Evolutionary conservation across 2,888 invertebrate species (phyloP).

Genomic region (Cristatella mucedo): DNA sequence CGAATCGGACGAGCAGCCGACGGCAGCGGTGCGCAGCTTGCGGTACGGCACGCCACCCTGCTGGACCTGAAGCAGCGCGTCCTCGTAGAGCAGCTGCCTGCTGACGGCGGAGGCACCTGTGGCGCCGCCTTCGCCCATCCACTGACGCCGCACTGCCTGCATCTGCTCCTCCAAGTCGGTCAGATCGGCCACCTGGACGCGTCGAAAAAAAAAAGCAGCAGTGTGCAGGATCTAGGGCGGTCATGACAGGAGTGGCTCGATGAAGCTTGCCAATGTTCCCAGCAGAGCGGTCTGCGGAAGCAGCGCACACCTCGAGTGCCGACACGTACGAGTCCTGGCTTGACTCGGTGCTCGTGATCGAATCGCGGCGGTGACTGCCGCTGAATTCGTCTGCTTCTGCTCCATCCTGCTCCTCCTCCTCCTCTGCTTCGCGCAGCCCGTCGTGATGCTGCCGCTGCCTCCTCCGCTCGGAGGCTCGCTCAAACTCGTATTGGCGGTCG

Average conservation of each 20-base stretch:
- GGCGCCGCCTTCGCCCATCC: neutral
- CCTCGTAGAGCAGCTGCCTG: conserved; percentile 60
- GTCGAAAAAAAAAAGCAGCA: too few relatives aligned
- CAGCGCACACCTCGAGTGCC: conserved; percentile 80
- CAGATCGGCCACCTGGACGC: conserved; percentile 43
- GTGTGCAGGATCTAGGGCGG: too few relatives aligned
- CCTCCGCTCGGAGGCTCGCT: conserved; percentile 51
- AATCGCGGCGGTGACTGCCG: conserved; percentile 11
- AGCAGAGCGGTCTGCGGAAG: too few relatives aligned
- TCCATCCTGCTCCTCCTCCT: conserved; percentile 23
- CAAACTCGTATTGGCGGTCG: conserved; percentile 62
- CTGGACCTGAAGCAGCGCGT: conserved; percentile 66
- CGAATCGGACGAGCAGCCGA: conserved; percentile 70
- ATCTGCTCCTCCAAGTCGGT: conserved; percentile 70
- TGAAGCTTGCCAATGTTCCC: too few relatives aligned
- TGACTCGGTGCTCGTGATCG: conserved; percentile 20
- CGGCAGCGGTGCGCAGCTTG: conserved; percentile 57
- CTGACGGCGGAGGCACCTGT: neutral
- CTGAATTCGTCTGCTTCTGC: conserved; percentile 17
- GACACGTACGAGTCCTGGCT: conserved; percentile 75
- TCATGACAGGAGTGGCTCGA: too few relatives aligned
- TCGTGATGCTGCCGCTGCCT: conserved; percentile 18
- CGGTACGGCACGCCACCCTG: conserved; percentile 41
- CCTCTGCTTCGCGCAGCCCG: conserved; percentile 22
- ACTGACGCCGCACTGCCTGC: conserved; percentile 32